Conservation (phyloP, 2,888 invertebrate genomes). For the Caradrina kadenii region DNA sequence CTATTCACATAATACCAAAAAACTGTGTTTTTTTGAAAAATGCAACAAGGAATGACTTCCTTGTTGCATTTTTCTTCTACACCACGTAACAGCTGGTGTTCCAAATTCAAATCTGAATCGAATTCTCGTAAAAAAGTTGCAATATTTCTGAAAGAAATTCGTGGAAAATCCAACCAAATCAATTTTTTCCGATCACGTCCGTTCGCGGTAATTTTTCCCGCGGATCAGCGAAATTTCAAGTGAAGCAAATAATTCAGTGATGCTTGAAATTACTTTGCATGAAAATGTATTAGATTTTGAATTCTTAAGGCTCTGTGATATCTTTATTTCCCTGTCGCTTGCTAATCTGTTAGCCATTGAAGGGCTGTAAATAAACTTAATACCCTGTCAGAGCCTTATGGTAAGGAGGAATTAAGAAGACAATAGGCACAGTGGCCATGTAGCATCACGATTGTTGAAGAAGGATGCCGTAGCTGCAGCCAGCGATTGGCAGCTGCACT, state of each 20-base stretch:
- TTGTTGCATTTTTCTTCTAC: neutral
- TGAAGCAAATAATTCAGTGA: slow-evolving; percentile 53
- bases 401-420: no score
- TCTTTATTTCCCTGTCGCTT: slow-evolving; percentile 24
- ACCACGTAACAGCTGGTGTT: slow-evolving; percentile 16
- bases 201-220: slow-evolving; percentile 47
- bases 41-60: no score
- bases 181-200: slow-evolving; percentile 50
- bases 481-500: no score
- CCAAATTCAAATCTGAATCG: slow-evolving; percentile 19
- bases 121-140: slow-evolving; percentile 17
- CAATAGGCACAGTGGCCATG: no score
- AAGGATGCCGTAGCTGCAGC: neutral
- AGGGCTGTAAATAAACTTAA: neutral
- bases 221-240: slow-evolving; percentile 47
- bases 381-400: neutral
- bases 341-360: neutral
- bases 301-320: slow-evolving; percentile 41
- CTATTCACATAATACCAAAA: neutral
- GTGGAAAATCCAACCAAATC: slow-evolving; percentile 15
- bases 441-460: neutral
- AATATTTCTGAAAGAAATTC: slow-evolving; percentile 5
- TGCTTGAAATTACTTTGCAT: slow-evolving; percentile 56
- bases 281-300: slow-evolving; percentile 47
- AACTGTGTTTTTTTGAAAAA: no score